Percentiles rank a stretch among this genome's conserved stretches.
These are phyloP conservation scores for Metaphire vulgaris DNA, from an alignment of 1,140 invertebrate genomes.

Conservation along the genomic window DNA sequence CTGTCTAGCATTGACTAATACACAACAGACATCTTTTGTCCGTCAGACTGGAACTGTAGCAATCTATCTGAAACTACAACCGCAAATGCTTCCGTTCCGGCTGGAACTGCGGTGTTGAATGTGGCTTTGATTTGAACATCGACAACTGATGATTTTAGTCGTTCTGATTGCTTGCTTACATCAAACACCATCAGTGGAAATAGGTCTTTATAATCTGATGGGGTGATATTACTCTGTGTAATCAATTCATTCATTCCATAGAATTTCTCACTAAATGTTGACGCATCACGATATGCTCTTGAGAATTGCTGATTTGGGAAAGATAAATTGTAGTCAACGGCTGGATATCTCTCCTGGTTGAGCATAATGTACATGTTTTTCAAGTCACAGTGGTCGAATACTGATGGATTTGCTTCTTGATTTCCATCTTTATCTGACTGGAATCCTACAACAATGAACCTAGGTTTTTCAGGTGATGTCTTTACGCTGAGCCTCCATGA, in stretches of 20 bases:
- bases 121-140: too few relatives aligned
- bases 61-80: too few relatives aligned
- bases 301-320: constrained; percentile 30
- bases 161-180: too few relatives aligned
- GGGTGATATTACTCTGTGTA: constrained; percentile 24
- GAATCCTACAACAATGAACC: not conserved
- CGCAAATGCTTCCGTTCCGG: too few relatives aligned
- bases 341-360: constrained; percentile 25
- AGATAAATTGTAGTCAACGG: constrained; percentile 16
- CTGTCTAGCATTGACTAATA: too few relatives aligned
- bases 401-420: not conserved
- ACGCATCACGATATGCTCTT: constrained; percentile 24
- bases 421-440: not conserved
- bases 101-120: too few relatives aligned
- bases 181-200: too few relatives aligned
- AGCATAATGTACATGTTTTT: constrained; percentile 22
- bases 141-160: too few relatives aligned
- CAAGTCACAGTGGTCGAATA: not conserved
- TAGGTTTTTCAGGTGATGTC: constrained; percentile 5
- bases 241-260: constrained; percentile 28
- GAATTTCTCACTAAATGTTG: constrained; percentile 27
- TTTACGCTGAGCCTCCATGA: not conserved
- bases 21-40: too few relatives aligned
- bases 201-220: constrained; percentile 28
- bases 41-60: too few relatives aligned